A percentile compares a stretch with the other conserved stretches of the same genome.
phyloP scores from a whole-genome alignment of 2,113 vertebrate genomes.

The Raja brachyura region DNA sequence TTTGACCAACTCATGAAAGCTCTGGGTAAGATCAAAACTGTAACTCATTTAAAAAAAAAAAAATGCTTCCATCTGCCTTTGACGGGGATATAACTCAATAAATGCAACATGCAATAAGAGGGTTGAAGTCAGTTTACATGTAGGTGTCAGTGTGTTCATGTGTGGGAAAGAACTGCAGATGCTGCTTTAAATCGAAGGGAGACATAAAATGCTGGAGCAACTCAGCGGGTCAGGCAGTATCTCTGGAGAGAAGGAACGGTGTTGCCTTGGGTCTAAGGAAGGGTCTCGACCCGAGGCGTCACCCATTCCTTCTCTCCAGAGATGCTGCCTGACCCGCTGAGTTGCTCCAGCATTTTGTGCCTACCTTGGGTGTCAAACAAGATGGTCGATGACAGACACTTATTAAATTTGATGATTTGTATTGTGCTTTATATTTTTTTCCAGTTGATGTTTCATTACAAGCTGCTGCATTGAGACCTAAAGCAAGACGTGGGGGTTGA shows the following conservation, averaged over 20 bases:
- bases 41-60: neutral
- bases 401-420: neutral
- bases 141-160: neutral
- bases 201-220: no score
- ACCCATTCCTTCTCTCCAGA: no score
- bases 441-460: neutral
- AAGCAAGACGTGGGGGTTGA: neutral
- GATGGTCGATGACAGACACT: neutral
- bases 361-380: neutral
- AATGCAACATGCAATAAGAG: neutral
- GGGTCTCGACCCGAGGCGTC: no score
- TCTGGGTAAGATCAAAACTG: slow-evolving; percentile 3
- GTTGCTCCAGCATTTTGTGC: no score
- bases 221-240: no score
- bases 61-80: neutral
- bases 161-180: no score
- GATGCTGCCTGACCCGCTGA: no score
- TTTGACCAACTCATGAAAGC: slow-evolving; percentile 18
- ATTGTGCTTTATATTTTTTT: neutral
- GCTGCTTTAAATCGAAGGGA: no score
- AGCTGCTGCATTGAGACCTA: neutral
- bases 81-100: neutral
- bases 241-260: no score
- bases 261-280: no score
- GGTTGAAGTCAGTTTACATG: neutral